phyloP scores from a whole-genome alignment of 2,797 vertebrate genomes.

The Pseudochirops corinnae region DNA sequence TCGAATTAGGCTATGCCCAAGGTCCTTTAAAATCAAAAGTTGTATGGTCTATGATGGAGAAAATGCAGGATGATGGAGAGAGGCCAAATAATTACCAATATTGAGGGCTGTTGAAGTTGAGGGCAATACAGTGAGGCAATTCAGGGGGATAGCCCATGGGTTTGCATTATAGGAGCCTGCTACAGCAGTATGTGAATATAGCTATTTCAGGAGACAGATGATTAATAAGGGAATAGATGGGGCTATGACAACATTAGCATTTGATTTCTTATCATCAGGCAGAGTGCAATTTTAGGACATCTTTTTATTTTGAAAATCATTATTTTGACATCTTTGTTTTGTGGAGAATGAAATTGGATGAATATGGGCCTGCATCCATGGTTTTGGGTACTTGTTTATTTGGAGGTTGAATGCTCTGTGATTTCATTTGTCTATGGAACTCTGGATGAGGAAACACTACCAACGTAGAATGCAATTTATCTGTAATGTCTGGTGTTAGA shows the following conservation, averaged over 20 bases:
- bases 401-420: not conserved
- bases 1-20: not conserved
- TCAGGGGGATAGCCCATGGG: not conserved
- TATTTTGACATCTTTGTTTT: not conserved
- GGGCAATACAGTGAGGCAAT: not conserved
- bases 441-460: not conserved
- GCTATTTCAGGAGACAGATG: not conserved
- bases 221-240: not conserved
- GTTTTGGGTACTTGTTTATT: not conserved
- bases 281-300: not conserved
- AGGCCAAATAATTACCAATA: not conserved
- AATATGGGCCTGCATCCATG: not conserved
- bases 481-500: not conserved
- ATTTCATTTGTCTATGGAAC: not conserved
- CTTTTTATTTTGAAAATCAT: not conserved
- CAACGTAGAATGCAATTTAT: not conserved
- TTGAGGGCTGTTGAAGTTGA: not conserved
- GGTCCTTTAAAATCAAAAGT: not conserved
- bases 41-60: not conserved
- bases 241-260: not conserved
- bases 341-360: not conserved
- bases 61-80: not conserved
- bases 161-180: not conserved
- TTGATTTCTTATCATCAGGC: not conserved
- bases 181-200: not conserved